A percentile compares a stretch with the other conserved stretches of the same genome.
Evolutionary conservation across 1,140 invertebrate genomes (phyloP).

Genomic region (Cephus cinctus): DNA sequence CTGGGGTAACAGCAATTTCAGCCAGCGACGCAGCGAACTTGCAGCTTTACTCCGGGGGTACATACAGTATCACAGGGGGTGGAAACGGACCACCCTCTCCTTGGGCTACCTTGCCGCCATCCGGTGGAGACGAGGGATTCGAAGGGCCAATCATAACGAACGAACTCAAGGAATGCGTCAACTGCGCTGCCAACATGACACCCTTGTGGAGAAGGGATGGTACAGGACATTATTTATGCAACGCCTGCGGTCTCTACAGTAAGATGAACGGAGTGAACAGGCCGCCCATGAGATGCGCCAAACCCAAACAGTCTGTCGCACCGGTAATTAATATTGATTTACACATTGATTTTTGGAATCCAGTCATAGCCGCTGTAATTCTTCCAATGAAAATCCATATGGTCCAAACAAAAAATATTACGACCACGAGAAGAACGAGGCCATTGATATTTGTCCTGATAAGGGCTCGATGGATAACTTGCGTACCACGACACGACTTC

Average conservation of each 20-base stretch:
- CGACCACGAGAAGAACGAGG: slow-evolving; percentile 33
- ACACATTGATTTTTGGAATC: slow-evolving; percentile 1
- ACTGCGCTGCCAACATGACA: slow-evolving; percentile 83
- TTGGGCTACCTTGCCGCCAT: slow-evolving; percentile 31
- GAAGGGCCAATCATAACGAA: slow-evolving; percentile 33
- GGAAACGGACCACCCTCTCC: slow-evolving; percentile 33
- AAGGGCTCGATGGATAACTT: slow-evolving; percentile 31
- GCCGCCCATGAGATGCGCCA: slow-evolving; percentile 61
- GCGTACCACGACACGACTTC: slow-evolving; percentile 33
- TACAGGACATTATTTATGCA: slow-evolving; percentile 87
- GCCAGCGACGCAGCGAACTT: slow-evolving; percentile 37
- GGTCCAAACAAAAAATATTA: background rate
- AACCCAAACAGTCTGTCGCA: slow-evolving; percentile 56
- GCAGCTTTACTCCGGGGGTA: slow-evolving; percentile 37
- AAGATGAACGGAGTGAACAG: slow-evolving; percentile 86
- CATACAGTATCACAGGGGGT: slow-evolving; percentile 30
- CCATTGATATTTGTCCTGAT: slow-evolving; percentile 41
- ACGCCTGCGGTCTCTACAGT: slow-evolving; percentile 82
- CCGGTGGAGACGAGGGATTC: slow-evolving; percentile 35
- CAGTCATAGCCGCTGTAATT: background rate
- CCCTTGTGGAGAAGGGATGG: slow-evolving; percentile 87
- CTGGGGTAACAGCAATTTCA: slow-evolving; percentile 31
- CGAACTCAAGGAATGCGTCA: slow-evolving; percentile 83
- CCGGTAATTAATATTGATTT: slow-evolving; percentile 33
- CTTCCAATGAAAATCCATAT: slow-evolving; percentile 8